A percentile compares a stretch with the other conserved stretches of the same genome.
These are phyloP conservation scores for Physocephala rufipes DNA, from an alignment of 2,888 invertebrate genomes.

Conservation along the genomic window DNA sequence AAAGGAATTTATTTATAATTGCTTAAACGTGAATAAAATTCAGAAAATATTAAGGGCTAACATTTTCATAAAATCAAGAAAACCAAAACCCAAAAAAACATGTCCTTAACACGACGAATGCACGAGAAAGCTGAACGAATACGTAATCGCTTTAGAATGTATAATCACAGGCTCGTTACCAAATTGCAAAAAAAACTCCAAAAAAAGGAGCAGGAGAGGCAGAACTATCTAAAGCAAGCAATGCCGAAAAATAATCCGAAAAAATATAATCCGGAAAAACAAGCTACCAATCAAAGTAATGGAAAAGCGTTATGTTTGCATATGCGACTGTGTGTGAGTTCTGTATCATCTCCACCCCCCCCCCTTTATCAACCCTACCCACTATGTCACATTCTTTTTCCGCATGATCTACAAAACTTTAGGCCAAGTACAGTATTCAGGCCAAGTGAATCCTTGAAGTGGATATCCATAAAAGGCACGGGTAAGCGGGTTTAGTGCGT, in stretches of 20 bases:
- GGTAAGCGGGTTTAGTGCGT: background rate
- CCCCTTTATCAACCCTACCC: background rate
- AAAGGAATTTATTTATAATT: constrained; percentile 63
- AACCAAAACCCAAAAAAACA: too few species aligned
- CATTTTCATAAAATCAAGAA: background rate
- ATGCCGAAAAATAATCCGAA: constrained; percentile 44
- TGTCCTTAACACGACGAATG: too few species aligned
- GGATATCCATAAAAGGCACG: constrained; percentile 19
- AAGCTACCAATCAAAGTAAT: constrained; percentile 52
- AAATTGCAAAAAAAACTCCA: constrained; percentile 10
- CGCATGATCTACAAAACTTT: constrained; percentile 39
- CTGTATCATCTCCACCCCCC: background rate
- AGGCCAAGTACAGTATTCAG: constrained; percentile 46
- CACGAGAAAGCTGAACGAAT: background rate
- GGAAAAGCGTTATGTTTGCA: background rate
- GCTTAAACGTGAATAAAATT: constrained; percentile 61
- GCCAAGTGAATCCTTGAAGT: constrained; percentile 51
- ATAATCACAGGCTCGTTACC: constrained; percentile 14
- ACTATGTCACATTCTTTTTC: background rate
- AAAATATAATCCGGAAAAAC: constrained; percentile 37
- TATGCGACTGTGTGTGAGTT: background rate
- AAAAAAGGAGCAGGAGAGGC: background rate
- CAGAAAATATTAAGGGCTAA: constrained; percentile 49
- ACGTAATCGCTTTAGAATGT: constrained; percentile 32
- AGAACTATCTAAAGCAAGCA: constrained; percentile 25